A percentile compares a stretch with the other conserved stretches of the same genome.
These are phyloP conservation scores for Laticauda laticaudata DNA, from an alignment of 2,113 vertebrate genomes.

Conservation along the genomic window DNA sequence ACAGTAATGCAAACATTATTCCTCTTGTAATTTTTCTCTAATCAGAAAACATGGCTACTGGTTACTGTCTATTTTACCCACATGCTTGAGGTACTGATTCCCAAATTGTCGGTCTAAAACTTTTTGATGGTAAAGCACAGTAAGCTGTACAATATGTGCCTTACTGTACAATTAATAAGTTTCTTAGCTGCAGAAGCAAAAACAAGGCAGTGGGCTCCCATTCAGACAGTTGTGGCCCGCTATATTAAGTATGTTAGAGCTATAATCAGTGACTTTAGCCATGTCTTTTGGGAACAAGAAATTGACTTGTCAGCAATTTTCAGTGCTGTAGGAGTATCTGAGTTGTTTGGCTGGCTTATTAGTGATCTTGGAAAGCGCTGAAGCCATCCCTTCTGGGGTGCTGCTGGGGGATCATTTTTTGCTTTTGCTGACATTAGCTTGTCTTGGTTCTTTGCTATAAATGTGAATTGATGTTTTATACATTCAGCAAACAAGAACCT, in stretches of 20 bases:
- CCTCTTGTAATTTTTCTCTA: not conserved
- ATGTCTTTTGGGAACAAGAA: conserved; percentile 55
- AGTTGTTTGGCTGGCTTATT: conserved; percentile 1
- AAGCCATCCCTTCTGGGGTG: not conserved
- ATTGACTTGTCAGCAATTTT: conserved; percentile 39
- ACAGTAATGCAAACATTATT: not conserved
- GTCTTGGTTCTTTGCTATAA: conserved; percentile 30
- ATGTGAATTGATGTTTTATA: conserved; percentile 17
- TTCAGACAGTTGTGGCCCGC: not conserved
- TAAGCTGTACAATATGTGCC: not conserved
- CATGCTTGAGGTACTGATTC: not conserved
- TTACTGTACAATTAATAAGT: not conserved
- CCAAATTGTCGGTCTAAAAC: not conserved
- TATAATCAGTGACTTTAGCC: conserved; percentile 19
- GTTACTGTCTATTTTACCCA: not conserved
- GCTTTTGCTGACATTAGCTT: conserved; percentile 37
- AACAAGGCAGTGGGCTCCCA: not conserved
- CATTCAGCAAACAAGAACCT: not conserved
- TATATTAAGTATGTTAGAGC: not conserved
- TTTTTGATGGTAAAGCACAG: not conserved
- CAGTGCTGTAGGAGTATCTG: conserved; percentile 21
- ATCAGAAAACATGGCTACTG: not conserved
- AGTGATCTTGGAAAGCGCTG: conserved; percentile 17
- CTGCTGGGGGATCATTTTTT: conserved; percentile 26
- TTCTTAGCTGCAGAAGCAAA: not conserved